These are phyloP conservation scores for Stictonetta naevosa DNA, from an alignment of 2,113 vertebrate species.

Conservation along the genomic window DNA sequence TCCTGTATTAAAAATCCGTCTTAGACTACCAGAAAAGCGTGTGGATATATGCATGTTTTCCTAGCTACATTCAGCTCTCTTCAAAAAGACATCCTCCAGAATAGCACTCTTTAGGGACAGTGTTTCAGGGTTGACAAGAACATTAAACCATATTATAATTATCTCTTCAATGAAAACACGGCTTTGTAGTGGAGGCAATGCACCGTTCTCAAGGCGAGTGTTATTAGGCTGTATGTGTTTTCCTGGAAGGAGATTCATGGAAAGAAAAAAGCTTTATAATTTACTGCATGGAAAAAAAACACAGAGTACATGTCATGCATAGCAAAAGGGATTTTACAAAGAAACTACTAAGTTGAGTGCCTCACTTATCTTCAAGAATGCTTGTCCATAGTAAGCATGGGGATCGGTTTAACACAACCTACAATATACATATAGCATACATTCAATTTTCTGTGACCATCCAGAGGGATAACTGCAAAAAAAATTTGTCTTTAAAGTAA, in stretches of 20 bases:
- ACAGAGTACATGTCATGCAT: slow-evolving; percentile 65
- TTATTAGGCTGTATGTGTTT: slow-evolving; percentile 66
- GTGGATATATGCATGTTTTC: slow-evolving; percentile 2
- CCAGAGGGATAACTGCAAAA: slow-evolving; percentile 51
- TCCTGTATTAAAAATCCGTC: slow-evolving; percentile 11
- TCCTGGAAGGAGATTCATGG: slow-evolving; percentile 61
- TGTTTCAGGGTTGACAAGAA: slow-evolving; percentile 68
- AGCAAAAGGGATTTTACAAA: slow-evolving; percentile 71
- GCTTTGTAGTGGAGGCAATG: slow-evolving; percentile 55
- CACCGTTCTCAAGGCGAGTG: slow-evolving; percentile 42
- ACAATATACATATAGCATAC: slow-evolving; percentile 28
- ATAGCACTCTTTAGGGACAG: slow-evolving; percentile 56
- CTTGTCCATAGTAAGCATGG: slow-evolving; percentile 33
- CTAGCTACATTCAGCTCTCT: slow-evolving; percentile 50
- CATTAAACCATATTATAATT: slow-evolving; percentile 73
- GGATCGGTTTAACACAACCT: slow-evolving; percentile 51
- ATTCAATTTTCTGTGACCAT: slow-evolving; percentile 19
- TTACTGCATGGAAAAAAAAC: slow-evolving; percentile 57
- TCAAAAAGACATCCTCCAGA: slow-evolving; percentile 57
- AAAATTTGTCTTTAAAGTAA: slow-evolving; percentile 43
- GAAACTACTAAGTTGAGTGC: slow-evolving; percentile 66
- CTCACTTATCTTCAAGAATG: slow-evolving; percentile 64
- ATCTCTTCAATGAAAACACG: slow-evolving; percentile 68
- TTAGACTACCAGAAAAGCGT: slow-evolving; percentile 8
- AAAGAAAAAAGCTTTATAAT: slow-evolving; percentile 71